Base-by-base conservation (phyloP, 2,888 invertebrate species). In the Pyrrhosoma nymphula region DNA sequence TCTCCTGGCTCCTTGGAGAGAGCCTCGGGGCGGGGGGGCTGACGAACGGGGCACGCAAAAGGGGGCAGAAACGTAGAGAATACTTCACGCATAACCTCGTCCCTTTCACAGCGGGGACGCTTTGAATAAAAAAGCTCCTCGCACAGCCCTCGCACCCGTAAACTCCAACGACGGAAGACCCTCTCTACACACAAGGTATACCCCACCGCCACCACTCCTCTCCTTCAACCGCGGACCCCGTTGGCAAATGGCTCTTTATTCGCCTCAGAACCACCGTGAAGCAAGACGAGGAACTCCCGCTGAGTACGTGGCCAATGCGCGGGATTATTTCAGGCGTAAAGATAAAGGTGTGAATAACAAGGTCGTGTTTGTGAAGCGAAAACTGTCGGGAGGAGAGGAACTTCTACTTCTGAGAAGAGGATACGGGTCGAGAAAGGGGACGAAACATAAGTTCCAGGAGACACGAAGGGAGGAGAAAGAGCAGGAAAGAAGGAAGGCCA, bases 271-370 rank as follows among this genome's bases (percentile, higher is more conserved):
- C 82, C 47, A 8, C 47, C 47, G 47, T 10, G 3, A 82, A 35
- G 82, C 12, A 82, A 18, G 82, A 82, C 20, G 82, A n/a, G 12
- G n/a, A 35, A 82, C 35, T 35, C 82, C 82, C 12, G 82, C 35
- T 0, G 35, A 82, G 82, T 16, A 35, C 35, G 82, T 82, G 82
- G 30, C 82, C 82, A 82, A 82, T 82, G 82, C 14, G 30, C 82
- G 35, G 82, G 82, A 82, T 82, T 82, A 82, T 82, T 82, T 82
- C 82, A 35, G 82, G 82, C 82, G 82, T 82, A 82, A 82, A 82
- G 30, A 82, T 82, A 82, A 82, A 82, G 82, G 82, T 26, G 82
- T 35, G 82, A 82, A 82, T 82, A 82, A 82, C 82, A 82, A 82
- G 82, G 82, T 35, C 82, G 82, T 82, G 82, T 82, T 82, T 82